Percentiles rank a stretch among this genome's conserved stretches.
phyloP scores from a whole-genome alignment of 2,888 invertebrate species.

The Merodon equestris region DNA sequence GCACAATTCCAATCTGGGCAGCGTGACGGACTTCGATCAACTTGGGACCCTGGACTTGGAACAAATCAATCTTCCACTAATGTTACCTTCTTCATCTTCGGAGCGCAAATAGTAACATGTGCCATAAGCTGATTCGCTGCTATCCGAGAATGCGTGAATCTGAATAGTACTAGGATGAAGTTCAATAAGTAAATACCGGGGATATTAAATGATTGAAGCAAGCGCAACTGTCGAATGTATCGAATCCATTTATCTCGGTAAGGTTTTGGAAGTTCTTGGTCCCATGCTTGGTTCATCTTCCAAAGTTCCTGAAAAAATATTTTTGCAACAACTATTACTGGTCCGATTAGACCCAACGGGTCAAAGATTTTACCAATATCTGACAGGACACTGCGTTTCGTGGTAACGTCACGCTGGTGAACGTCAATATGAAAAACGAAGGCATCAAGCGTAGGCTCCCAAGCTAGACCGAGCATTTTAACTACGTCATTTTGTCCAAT shows the following conservation, averaged over 20 bases:
- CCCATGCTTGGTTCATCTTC: constrained; percentile 2
- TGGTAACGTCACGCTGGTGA: not conserved
- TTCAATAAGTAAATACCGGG: constrained; percentile 5
- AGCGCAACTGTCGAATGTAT: not conserved
- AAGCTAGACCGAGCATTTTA: constrained; percentile 42
- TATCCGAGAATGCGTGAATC: constrained; percentile 23
- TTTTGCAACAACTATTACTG: constrained; percentile 16
- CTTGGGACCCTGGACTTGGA: constrained; percentile 48
- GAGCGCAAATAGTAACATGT: constrained; percentile 20
- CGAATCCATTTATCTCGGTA: not conserved
- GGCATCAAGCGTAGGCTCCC: constrained; percentile 29
- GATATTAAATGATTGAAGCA: not conserved
- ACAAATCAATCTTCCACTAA: constrained; percentile 12
- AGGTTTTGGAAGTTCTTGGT: not conserved
- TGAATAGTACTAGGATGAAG: not conserved
- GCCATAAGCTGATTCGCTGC: constrained; percentile 22
- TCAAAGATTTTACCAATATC: constrained; percentile 31
- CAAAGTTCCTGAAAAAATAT: constrained; percentile 26
- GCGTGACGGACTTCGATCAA: constrained; percentile 21
- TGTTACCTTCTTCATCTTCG: not conserved
- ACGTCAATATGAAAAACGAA: not conserved
- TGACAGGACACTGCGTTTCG: constrained; percentile 8
- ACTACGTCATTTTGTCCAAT: constrained; percentile 29
- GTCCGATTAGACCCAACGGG: constrained; percentile 26
- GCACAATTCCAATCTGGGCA: constrained; percentile 38